Base-by-base conservation (phyloP, 2,888 invertebrate genomes). In the Congeria kusceri region DNA sequence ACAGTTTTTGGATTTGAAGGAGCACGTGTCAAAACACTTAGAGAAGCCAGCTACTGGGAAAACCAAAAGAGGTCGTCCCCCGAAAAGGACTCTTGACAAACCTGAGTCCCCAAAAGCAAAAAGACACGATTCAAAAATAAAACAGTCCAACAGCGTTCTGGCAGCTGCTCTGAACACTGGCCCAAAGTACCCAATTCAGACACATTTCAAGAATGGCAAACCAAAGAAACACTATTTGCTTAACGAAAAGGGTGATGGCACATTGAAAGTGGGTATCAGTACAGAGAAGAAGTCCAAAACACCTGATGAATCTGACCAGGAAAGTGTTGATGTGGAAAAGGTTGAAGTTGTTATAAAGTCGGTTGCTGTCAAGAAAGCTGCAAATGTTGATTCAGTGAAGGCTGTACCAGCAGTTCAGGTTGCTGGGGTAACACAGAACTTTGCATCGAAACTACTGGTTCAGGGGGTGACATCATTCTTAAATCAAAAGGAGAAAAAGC, bases 1-100 rank as follows among this genome's bases (percentile, higher is more conserved):
- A 27, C 53, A 64, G 18, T 59, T 39, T 39, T 5, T 39, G 7
- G 39, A 72, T 4, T 56, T 80, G n/a, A 44, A 63, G 9, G 15
- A 39, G 7, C 80, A 80, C 70, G 80, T 80, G 25, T 57, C 65
- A 44, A 80, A 68, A 28, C 80, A 80, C 49, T 58, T 80, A 20
- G 27, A 53, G 20, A 53, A 53, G 57, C 18, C 73, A 68, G 56
- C 28, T 11, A 53, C 29, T 53, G 20, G 18, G n/a, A 28, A 53
- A 20, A 11, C 49, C n/a, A 64, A 56, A 56, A 18, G 53, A 56
- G 28, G 11, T 53, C 7, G 18, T 1, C 49, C 49, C 23, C 11
- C 53, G 11, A 65, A 47, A 46, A 64, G 28, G 20, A 4, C 5
- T 23, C 62, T 39, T 11, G 39, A 39, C 39, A 39, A 39, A 39